These are phyloP conservation scores for Alligator mississippiensis DNA, from an alignment of 2,113 vertebrate genomes.

Conservation along the genomic window DNA sequence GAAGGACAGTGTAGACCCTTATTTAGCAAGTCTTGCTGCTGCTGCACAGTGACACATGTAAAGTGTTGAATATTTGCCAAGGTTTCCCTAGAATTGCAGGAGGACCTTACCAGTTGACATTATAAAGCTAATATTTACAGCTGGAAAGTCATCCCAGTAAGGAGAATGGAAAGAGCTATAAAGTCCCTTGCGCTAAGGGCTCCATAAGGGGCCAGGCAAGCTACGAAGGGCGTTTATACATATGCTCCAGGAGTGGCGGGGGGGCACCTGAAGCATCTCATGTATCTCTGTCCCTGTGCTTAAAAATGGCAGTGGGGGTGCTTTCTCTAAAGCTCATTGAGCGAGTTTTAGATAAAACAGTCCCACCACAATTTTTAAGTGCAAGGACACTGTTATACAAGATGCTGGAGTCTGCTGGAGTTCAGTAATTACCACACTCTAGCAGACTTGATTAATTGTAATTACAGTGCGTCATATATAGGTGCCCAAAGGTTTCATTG, in stretches of 20 bases:
- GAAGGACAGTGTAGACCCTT: constrained; percentile 18
- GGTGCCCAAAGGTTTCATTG: too few relatives aligned
- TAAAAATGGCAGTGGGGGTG: too few relatives aligned
- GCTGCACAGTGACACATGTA: rapidly evolving
- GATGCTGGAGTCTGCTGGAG: too few relatives aligned
- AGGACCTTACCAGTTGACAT: neutral
- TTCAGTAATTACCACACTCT: too few relatives aligned
- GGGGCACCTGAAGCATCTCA: too few relatives aligned
- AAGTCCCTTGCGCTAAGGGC: neutral
- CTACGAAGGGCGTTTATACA: rapidly evolving
- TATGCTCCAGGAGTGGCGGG: neutral
- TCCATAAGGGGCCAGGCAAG: neutral
- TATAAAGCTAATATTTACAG: constrained; percentile 48
- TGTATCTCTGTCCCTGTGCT: too few relatives aligned
- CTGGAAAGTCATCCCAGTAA: constrained; percentile 22
- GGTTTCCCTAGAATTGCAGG: neutral
- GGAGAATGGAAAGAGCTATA: constrained; percentile 6
- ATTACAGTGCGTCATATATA: too few relatives aligned
- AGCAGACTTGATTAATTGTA: too few relatives aligned
- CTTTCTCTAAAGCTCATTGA: too few relatives aligned
- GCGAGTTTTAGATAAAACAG: too few relatives aligned
- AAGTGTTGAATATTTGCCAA: constrained; percentile 7
- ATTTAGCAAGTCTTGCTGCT: constrained; percentile 3
- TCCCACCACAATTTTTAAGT: too few relatives aligned
- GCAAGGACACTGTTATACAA: too few relatives aligned